Base-by-base conservation (phyloP, 2,888 invertebrate species). In the Maniola hyperantus region DNA sequence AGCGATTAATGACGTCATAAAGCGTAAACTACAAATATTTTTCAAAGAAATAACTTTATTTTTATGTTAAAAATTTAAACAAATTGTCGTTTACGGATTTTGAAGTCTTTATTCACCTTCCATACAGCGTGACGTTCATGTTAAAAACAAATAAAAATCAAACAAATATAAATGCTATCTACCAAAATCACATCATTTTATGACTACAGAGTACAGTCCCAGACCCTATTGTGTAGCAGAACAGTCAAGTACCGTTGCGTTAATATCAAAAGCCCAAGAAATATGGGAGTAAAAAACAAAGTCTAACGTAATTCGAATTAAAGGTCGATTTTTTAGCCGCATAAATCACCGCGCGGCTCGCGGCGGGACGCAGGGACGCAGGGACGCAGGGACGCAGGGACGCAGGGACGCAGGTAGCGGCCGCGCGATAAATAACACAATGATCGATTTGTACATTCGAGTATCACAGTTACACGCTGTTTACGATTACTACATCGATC, bases 321-420 rank as follows among this genome's bases (percentile, higher is more conserved):
- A 69, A 72, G 65, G 66, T 70, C 68, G 62, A 64, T 67, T 69
- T 72, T 70, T 71, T 72, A 71, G 66, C 57, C 67, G 66, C 53
- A 74, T 71, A 73, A 70, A 72, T 70, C 72, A 72, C 20, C 7
- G 57, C 55, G 39, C 13, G 39, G 20, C 50, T n/a, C 39, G 58
- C 44, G 64, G 54, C 53, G 64, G 53, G 55, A 53, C 61, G 66
- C n/a, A n/a, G n/a, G 61, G 48, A 46, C 66, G 61, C 67, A 57
- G 68, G 62, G 57, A 64, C 57, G 68, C 73, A 70, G 73, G 73
- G 48, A 46, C 66, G 61, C 67, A 57, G 68, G 61, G 48, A 46
- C 66, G 61, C 67, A 57, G 68, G 62, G 57, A 64, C 57, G 68
- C 73, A 70, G 73, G 73, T 72, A 74, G 72, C 69, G 58, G 70